Base-by-base conservation (phyloP, 1,140 invertebrate species). In the roundworm (Caenorhabditis elegans) region DNA sequence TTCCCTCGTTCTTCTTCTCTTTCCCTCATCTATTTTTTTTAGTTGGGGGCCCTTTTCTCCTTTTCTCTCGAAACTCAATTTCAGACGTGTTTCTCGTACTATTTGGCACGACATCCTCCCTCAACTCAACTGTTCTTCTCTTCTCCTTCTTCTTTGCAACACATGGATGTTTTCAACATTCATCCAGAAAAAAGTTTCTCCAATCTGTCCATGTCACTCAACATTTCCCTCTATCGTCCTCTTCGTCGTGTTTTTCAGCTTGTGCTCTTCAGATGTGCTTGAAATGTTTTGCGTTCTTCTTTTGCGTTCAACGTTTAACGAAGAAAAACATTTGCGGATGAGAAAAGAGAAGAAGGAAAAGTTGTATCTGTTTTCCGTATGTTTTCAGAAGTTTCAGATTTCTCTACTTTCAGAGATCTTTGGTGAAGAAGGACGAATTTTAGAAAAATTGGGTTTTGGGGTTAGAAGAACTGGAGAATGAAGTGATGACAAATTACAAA, bases 161-260 rank as follows among this genome's bases (percentile, higher is more conserved):
- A 70, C 60, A 70, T 70, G 19, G 19, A 70, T 70, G 60, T 70
- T 70, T 70, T 70, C 60, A 70, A 70, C 60, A 70, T 70, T 70
- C 60, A 70, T 70, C 60, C 60, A 43, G 26, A 39, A 70, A 5
- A 65, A 60, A 60, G 53, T 70, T 70, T 70, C 60, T 70, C 43
- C 60, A 70, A 70, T 70, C 60, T 70, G 31, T 39, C 17, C 60
- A 70, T 39, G 34, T 39, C 60, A 70, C 60, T 70, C 60, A 70
- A 70, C 60, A 70, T 70, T 39, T 70, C 34, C 60, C 28, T 34
- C 28, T 34, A 22, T n/a, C 34, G 13, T 43, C 34, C 6, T 70
- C 60, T 17, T 70, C 60, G 60, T 70, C 60, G 60, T 70, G 60
- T 70, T 70, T 70, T 70, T n/a, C 60, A 70, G 60, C 43, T 36